Conservation (phyloP, 2,888 invertebrate species). For the Lasioglossum vierecki region DNA sequence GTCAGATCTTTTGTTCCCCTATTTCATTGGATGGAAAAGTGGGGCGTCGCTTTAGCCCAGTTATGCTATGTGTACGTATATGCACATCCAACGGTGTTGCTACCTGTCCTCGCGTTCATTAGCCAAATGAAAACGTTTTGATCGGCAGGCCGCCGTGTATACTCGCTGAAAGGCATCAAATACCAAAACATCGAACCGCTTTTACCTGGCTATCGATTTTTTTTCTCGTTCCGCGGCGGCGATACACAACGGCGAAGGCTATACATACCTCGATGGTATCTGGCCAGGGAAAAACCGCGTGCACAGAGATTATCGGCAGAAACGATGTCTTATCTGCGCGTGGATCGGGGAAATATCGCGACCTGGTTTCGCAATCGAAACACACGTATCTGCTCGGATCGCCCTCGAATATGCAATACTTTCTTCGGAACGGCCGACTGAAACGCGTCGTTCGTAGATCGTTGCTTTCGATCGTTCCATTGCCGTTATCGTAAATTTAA, state of each 20-base stretch:
- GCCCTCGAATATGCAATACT: neutral
- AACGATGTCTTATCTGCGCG: slow-evolving; percentile 23
- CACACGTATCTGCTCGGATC: neutral
- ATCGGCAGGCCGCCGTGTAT: neutral
- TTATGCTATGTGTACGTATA: neutral
- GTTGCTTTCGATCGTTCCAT: neutral
- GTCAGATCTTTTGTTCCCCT: slow-evolving; percentile 8
- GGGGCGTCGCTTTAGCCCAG: neutral
- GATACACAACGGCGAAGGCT: neutral
- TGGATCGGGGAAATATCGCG: slow-evolving; percentile 35
- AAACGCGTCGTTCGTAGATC: neutral
- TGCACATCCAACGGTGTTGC: neutral
- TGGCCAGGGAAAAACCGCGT: slow-evolving; percentile 1
- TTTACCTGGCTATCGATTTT: slow-evolving; percentile 6
- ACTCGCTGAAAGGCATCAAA: neutral
- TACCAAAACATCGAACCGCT: neutral
- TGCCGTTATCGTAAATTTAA: neutral
- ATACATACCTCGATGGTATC: slow-evolving; percentile 11
- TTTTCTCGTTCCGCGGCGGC: neutral
- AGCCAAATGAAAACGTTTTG: slow-evolving; percentile 5
- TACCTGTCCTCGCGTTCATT: slow-evolving; percentile 1
- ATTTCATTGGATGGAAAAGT: slow-evolving; percentile 1
- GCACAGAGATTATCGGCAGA: slow-evolving; percentile 24
- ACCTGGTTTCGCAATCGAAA: slow-evolving; percentile 31
- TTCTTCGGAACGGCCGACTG: neutral